Evolutionary conservation across 2,888 invertebrate genomes (phyloP).

Genomic region (Pheosia tremula): DNA sequence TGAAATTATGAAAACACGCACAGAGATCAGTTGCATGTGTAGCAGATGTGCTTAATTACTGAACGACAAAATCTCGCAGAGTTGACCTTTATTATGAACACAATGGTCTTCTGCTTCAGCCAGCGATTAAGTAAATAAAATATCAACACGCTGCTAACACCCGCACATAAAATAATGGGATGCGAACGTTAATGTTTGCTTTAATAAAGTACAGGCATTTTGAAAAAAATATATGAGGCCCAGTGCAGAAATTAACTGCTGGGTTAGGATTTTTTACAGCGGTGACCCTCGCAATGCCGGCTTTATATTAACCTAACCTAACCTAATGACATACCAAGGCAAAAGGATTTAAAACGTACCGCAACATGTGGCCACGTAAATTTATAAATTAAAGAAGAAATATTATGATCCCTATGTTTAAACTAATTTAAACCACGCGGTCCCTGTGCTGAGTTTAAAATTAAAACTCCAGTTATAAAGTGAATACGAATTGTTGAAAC

Average conservation of each 20-base stretch:
- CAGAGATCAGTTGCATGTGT: constrained; percentile 66
- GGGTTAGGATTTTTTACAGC: constrained; percentile 65
- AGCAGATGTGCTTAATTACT: constrained; percentile 82
- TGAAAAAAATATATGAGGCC: constrained; percentile 62
- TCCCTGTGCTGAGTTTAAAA: constrained; percentile 40
- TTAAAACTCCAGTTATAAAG: constrained; percentile 40
- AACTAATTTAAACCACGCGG: constrained; percentile 53
- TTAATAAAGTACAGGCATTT: constrained; percentile 73
- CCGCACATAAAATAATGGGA: constrained; percentile 65
- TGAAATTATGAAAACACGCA: constrained; percentile 62
- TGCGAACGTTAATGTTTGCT: constrained; percentile 69
- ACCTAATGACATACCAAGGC: constrained; percentile 60
- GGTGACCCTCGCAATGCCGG: constrained; percentile 45
- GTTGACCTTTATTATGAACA: constrained; percentile 72
- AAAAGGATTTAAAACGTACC: constrained; percentile 60
- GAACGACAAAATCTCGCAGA: constrained; percentile 74
- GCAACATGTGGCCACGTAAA: constrained; percentile 67
- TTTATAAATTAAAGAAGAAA: constrained; percentile 70
- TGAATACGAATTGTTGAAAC: constrained; percentile 48
- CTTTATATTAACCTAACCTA: constrained; percentile 66
- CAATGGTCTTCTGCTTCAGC: constrained; percentile 57
- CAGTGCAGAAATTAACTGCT: constrained; percentile 69
- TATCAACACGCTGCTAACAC: constrained; percentile 74
- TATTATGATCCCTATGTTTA: constrained; percentile 50
- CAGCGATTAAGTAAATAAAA: constrained; percentile 77